Base-by-base conservation (phyloP, 1,140 invertebrate genomes). In the Diorhabda sublineata region DNA sequence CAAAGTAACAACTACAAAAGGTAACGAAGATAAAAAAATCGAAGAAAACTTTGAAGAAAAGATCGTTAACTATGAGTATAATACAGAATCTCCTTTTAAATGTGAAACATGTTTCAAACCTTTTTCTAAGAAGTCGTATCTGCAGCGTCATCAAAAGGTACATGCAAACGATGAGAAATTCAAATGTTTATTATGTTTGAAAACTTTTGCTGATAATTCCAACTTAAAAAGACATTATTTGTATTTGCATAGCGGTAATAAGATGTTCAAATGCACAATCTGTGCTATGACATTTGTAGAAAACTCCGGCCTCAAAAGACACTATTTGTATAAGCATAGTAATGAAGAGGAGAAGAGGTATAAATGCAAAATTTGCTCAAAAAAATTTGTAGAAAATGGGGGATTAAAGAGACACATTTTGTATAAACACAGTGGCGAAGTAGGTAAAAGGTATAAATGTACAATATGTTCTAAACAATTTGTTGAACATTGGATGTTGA, bases 221-320 rank as follows among this genome's bases (percentile, higher is more conserved):
- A 52, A 52, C 47, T n/a, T 52, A 52, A 52, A 52, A 52, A 52
- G 47, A 52, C 47, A 52, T 52, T 52, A 52, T n/a, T 52, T 52
- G n/a, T 52, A 52, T 4, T 52, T 52, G n/a, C 47, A 52, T 52
- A 52, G 47, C n/a, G 47, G 47, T 3, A 52, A 52, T 52, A 52
- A 52, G 47, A 52, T 52, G 47, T 52, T 52, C 47, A 52, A 52
- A 52, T 52, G 47, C n/a, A 52, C 47, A 52, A 52, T 52, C 47
- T 52, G 47, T 52, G 47, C 47, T 2, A 52, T 52, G 47, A 52
- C 47, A 6, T 52, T 52, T 52, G 47, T 52, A 52, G 47, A 52
- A 52, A 52, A 52, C n/a, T 52, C 47, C n/a, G 47, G 47, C 4
- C 47, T 52, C 0, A 52, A 52, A 4, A 52, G 47, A n/a, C 47